Evolutionary conservation across 2,888 invertebrate genomes (phyloP).

Genomic region (Coleophora flavipennella): DNA sequence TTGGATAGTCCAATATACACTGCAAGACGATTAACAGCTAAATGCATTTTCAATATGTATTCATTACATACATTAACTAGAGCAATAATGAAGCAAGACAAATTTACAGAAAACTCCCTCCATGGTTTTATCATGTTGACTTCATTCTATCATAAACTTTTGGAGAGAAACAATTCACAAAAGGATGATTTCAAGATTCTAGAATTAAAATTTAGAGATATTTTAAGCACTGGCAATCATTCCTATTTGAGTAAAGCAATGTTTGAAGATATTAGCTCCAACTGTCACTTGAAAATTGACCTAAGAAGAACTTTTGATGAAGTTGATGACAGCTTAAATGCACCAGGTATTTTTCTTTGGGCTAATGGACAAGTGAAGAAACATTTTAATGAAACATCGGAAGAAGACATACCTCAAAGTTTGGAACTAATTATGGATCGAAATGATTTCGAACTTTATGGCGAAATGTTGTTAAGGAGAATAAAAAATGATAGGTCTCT

Average conservation of each 20-base stretch:
- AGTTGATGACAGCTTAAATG: constrained; percentile 21
- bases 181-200: constrained; percentile 20
- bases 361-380: constrained; percentile 31
- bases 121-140: constrained; percentile 49
- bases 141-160: constrained; percentile 30
- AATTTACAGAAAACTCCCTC: constrained; percentile 40
- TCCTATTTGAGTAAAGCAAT: constrained; percentile 42
- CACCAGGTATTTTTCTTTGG: constrained; percentile 43
- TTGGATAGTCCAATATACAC: constrained; percentile 56
- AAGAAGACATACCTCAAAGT: constrained; percentile 30
- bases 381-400: constrained; percentile 25
- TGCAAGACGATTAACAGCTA: constrained; percentile 54
- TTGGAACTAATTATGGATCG: constrained; percentile 27
- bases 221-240: constrained; percentile 21
- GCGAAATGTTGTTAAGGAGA: constrained; percentile 31
- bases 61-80: constrained; percentile 30
- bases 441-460: constrained; percentile 37
- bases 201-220: constrained; percentile 19
- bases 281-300: constrained; percentile 11
- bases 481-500: constrained; percentile 18
- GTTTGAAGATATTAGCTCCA: constrained; percentile 29
- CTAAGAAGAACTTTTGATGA: constrained; percentile 29
- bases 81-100: constrained; percentile 20
- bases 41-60: constrained; percentile 54
- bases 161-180: constrained; percentile 13